phyloP scores from a whole-genome alignment of 2,113 vertebrate genomes.

The Indicator indicator region DNA sequence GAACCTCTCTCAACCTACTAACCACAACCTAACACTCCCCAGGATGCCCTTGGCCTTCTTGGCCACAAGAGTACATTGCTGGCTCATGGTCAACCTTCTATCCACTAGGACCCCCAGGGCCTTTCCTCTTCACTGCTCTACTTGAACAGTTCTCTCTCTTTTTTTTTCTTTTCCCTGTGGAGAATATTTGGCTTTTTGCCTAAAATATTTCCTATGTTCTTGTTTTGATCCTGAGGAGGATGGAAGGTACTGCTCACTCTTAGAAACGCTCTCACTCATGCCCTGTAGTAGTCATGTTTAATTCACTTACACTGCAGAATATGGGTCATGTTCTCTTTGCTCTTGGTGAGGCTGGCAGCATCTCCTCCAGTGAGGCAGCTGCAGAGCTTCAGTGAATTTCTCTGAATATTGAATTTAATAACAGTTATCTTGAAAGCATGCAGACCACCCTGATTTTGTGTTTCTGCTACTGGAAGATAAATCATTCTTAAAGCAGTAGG shows the following conservation, averaged over 20 bases:
- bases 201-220: neutral
- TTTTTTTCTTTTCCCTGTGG: neutral
- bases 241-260: neutral
- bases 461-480: neutral
- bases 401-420: neutral
- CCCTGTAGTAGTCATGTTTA: constrained; percentile 58
- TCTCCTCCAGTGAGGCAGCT: neutral
- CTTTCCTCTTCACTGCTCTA: neutral
- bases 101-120: no score
- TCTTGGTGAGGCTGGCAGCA: constrained; percentile 19
- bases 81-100: no score
- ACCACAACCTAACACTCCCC: no score
- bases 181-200: neutral
- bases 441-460: neutral
- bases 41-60: no score
- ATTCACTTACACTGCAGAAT: constrained; percentile 56
- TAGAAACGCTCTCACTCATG: constrained; percentile 8
- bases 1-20: no score
- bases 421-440: neutral
- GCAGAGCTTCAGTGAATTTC: neutral
- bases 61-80: no score
- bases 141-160: neutral
- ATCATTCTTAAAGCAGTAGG: neutral
- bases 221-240: neutral
- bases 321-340: constrained; percentile 54